Evolutionary conservation across 2,113 vertebrate genomes (phyloP).

Genomic region (Syngnathus scovelli): DNA sequence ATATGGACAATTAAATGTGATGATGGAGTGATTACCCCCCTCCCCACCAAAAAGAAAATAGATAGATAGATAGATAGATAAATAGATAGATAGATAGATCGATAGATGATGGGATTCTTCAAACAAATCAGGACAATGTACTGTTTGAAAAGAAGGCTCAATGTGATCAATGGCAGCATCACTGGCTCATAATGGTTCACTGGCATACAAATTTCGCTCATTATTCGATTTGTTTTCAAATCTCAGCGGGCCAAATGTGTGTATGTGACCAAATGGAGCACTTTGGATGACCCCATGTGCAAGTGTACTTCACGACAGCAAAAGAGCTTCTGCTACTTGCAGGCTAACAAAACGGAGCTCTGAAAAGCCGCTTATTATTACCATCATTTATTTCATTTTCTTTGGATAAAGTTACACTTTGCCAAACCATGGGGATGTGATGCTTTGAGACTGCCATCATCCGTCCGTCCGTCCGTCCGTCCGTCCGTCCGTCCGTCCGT

Average conservation of each 20-base stretch:
- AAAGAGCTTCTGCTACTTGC: conserved; percentile 23
- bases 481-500: no score
- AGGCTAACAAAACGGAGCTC: background rate
- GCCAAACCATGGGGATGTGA: conserved; percentile 85
- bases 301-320: conserved; percentile 61
- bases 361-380: background rate
- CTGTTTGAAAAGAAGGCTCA: conserved; percentile 33
- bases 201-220: conserved; percentile 76
- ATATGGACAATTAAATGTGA: conserved; percentile 48
- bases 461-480: conserved; percentile 19
- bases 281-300: conserved; percentile 83
- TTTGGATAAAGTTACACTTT: conserved; percentile 66
- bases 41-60: conserved; percentile 9
- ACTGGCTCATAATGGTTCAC: conserved; percentile 79
- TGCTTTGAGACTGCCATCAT: conserved; percentile 73
- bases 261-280: conserved; percentile 78
- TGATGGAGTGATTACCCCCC: background rate
- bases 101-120: conserved; percentile 42
- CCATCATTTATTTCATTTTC: background rate
- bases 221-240: conserved; percentile 23
- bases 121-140: conserved; percentile 74
- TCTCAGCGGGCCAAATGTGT: conserved; percentile 69
- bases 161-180: conserved; percentile 77
- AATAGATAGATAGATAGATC: no score
- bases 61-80: no score